Evolutionary conservation across 2,113 vertebrate species (phyloP), one percentile per base, ranked within the genome.

Genomic region (Planiliza haematocheilus): DNA sequence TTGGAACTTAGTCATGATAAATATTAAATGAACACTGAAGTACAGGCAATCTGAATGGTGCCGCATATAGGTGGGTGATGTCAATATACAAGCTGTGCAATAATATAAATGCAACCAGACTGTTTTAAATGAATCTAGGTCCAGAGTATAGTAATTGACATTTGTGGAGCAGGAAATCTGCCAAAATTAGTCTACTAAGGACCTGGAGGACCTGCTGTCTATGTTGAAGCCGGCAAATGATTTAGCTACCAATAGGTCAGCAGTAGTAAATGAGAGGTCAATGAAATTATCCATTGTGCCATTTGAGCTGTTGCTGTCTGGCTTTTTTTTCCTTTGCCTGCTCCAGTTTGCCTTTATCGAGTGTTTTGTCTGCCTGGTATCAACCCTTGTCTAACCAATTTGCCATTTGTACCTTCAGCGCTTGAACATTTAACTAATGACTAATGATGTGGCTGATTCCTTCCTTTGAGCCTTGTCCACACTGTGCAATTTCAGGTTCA

Each of bases 201-300:
- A 18, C 20, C 9, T 3, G 13, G n/a, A 45, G 13, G 11, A 48
- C 12, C 37, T 14, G 24, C 9, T 45, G 10, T 74, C 16, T 16
- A 8, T 10, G 37, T 39, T 16, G 36, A 38, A 63, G 42, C 34
- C 11, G 10, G 7, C 10, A n/a, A 52, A 39, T 10, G 2, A 70
- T 53, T 65, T 56, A 39, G 30, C 24, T 34, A 30, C 17, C 43
- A n/a, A 50, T 55, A 38, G 17, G 10, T 5, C 13, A 0, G 36
- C 4, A 2, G 52, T 60, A 42, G 41, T 58, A 57, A 71, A 74
- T 70, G n/a, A 56, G 20, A 70, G 30, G 39, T 68, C 18, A 49
- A 17, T 36, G 24, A 55, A 16, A 18, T 48, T 37, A 7, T 58
- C 10, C 42, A 36, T 43, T 42, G 43, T 17, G 17, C 11, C 24